A percentile compares a stretch with the other conserved stretches of the same genome.
These are phyloP conservation scores for Cerceris ruficornis DNA, from an alignment of 2,888 invertebrate genomes.

Conservation along the genomic window DNA sequence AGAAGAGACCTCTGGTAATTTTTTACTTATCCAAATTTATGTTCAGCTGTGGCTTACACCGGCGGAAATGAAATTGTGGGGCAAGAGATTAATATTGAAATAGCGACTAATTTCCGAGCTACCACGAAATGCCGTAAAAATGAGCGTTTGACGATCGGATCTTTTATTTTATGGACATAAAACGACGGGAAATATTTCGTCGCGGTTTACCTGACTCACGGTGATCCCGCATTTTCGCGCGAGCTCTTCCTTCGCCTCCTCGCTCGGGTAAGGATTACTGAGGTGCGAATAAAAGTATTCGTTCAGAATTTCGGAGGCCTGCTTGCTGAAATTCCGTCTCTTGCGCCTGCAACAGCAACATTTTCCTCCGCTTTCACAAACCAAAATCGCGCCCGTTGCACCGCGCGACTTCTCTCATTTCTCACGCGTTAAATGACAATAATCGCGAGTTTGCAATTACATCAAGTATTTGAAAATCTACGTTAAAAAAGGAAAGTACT, in stretches of 20 bases:
- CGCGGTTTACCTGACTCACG: conserved; percentile 90
- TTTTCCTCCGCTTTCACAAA: background rate
- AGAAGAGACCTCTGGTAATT: no score
- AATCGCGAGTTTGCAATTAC: no score
- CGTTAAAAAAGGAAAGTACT: no score
- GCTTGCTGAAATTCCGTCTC: conserved; percentile 99
- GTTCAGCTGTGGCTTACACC: no score
- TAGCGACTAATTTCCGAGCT: no score
- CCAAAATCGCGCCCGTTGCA: background rate
- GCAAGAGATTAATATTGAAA: no score
- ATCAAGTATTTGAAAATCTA: no score
- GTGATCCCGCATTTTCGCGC: conserved; percentile 99
- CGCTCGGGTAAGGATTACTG: conserved; percentile 99
- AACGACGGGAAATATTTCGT: conserved; percentile 51
- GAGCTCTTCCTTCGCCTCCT: conserved; percentile 99
- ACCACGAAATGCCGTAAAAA: no score
- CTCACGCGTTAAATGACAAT: background rate
- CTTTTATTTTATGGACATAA: background rate
- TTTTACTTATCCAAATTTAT: no score
- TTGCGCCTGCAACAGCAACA: conserved; percentile 85
- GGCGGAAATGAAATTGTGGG: no score
- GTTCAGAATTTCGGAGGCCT: conserved; percentile 99
- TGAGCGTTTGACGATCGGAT: background rate
- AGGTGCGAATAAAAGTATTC: conserved; percentile 99
- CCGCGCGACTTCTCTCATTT: background rate